Base-by-base conservation (phyloP, 1,140 invertebrate species). In the Neodiprion lecontei region DNA sequence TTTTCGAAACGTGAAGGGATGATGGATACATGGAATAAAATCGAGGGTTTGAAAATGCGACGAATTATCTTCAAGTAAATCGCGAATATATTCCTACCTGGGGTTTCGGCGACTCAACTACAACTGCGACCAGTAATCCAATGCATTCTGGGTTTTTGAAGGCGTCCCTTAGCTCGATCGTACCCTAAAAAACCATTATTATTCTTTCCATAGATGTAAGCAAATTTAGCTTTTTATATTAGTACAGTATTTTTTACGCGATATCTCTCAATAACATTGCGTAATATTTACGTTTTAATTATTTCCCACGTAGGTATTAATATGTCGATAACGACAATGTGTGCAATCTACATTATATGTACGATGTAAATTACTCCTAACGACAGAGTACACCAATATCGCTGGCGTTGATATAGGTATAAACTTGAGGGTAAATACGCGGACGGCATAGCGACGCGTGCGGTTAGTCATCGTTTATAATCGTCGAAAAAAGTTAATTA, bases 141-240 rank as follows among this genome's bases (percentile, higher is more conserved):
- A 91, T 86, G 10, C 90, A 89, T 71, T 91, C 90, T 12, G 92
- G 92, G 70, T 90, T 90, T 79, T 93, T 92, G 50, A 94, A 90
- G 28, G 91, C 91, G 78, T 92, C 90, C 68, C 87, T 88, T 9
- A 94, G 85, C 79, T 94, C 91, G 76, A 83, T 86, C 1, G 92
- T 93, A 10, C 90, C 92, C 93, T 94, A 78, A 77, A 83, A 78
- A 75, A 70, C 23, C 67, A 53, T 48, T 8, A 9, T 17, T 1
- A 14, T 49, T 21, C 14, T 72, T 53, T 73, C 23, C 61, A 61
- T 49, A 17, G 50, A 48, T 23, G 75, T 53, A 10, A 68, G 53
- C 61, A 74, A 72, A 67, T 67, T 1, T 1, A 48, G 48, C 49
- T 67, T 67, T 67, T 40, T 40, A 40, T 5, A 40, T 40, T 5